Base-by-base conservation (phyloP, 92 coral and sea anemone genomes). In the Zoanthus solanderi region DNA sequence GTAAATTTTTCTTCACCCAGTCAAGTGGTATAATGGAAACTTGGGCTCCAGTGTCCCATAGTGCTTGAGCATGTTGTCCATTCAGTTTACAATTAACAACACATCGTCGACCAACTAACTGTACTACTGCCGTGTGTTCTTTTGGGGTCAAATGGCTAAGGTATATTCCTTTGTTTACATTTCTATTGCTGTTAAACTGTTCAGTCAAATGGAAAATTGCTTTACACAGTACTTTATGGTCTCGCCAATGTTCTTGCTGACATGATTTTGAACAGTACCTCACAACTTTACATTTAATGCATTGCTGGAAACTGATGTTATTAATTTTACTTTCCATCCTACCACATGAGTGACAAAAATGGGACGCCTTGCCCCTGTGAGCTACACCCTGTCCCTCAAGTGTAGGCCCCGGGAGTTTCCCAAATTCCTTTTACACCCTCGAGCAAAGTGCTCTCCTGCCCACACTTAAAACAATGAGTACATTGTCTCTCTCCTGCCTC, bases 31-130 rank as follows among this genome's bases (percentile, higher is more conserved):
- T 71, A 32, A 93, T 86, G 6, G 93, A 93, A 54, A 90, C 93
- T 75, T 93, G 95, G 23, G 94, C 96, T 31, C 96, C 93, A 6
- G 91, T 91, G 57, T 83, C 92, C 87, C 96, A 88, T 29, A 91
- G 69, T n/a, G 87, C 88, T 12, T 87, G 90, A 47, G 93, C 78
- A 31, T 29, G 46, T 11, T 76, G 37, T 52, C 91, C 92, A 89
- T 86, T 72, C 5, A 89, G 71, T 9, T 66, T 34, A 83, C 95
- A 91, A 9, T 71, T 83, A 28, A 47, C 52, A 50, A 50, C 1
- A 54, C 96, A 93, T 11, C 86, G 54, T 31, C 80, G 90, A 23
- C 91, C 89, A 23, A 93, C 92, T 71, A 93, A 58, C 71, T 83
- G 72, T 37, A 89, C 90, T 7, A 90, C 83, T 54, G 75, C 78